A percentile compares a stretch with the other conserved stretches of the same genome.
These are phyloP conservation scores for Mixornis gularis DNA, from an alignment of 2,113 vertebrate genomes.

Conservation along the genomic window DNA sequence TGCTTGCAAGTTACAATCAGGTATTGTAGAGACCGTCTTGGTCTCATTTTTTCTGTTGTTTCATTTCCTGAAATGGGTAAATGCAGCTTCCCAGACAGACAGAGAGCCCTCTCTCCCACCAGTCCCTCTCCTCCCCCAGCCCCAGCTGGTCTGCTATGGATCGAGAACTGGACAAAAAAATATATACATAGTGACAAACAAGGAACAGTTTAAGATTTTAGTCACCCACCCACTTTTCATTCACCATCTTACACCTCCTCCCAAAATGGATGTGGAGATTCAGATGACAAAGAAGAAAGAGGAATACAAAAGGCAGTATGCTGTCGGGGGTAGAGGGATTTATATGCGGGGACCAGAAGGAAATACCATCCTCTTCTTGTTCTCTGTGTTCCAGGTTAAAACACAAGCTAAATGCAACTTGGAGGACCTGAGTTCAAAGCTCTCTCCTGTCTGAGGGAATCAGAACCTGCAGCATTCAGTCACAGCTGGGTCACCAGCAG, in stretches of 20 bases:
- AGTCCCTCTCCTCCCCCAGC: background rate
- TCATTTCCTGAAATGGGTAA: background rate
- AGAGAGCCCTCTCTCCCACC: background rate
- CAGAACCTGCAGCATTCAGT: background rate
- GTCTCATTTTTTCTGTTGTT: background rate
- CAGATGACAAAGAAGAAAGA: background rate
- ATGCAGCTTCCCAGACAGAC: background rate
- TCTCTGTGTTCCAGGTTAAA: background rate
- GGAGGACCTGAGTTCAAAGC: background rate
- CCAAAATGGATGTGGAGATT: background rate
- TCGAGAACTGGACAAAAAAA: background rate
- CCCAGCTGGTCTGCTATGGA: background rate
- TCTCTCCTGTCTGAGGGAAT: background rate
- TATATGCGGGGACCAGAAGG: background rate
- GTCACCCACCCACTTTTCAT: background rate
- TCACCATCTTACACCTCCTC: background rate
- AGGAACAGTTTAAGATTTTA: background rate
- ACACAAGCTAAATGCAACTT: background rate
- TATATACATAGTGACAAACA: background rate
- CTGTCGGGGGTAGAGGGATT: rapidly evolving
- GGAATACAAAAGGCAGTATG: background rate
- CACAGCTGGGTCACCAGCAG: background rate
- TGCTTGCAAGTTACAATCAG: background rate
- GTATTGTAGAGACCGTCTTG: background rate
- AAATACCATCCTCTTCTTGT: background rate